A percentile compares a stretch with the other conserved stretches of the same genome.
Conservation (phyloP, 2,113 vertebrate species). For the Rhinolophus sinicus region DNA sequence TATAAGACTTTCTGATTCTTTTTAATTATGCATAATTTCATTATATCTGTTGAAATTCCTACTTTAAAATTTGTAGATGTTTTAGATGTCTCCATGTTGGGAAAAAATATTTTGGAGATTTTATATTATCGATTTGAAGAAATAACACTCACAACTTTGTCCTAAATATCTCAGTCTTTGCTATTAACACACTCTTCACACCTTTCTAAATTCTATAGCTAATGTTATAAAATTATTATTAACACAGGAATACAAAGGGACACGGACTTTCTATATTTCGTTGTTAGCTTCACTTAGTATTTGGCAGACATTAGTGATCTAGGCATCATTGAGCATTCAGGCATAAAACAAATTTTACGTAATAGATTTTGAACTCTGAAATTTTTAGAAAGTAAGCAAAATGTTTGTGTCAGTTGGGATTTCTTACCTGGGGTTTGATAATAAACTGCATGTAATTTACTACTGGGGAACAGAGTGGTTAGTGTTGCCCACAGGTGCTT, state of each 20-base stretch:
- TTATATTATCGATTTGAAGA: background rate
- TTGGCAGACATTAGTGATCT: background rate
- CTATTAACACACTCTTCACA: background rate
- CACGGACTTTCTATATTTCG: background rate
- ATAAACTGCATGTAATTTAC: background rate
- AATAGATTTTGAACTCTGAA: background rate
- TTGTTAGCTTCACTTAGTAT: background rate
- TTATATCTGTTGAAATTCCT: background rate
- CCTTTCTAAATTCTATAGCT: background rate
- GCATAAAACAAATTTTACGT: background rate
- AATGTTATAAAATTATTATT: background rate
- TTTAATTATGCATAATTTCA: constrained; percentile 16
- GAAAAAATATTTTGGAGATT: background rate
- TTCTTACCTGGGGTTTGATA: background rate
- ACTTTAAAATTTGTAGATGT: background rate
- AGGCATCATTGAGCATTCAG: background rate
- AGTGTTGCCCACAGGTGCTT: background rate
- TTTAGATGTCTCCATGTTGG: background rate
- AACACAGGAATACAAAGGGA: background rate
- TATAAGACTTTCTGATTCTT: background rate
- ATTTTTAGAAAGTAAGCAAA: constrained; percentile 3
- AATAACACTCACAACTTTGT: background rate
- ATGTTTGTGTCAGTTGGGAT: background rate
- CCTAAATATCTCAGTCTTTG: background rate
- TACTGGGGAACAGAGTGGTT: background rate